Conservation (phyloP, 1,140 invertebrate genomes). For the Papilio aristodemus region DNA sequence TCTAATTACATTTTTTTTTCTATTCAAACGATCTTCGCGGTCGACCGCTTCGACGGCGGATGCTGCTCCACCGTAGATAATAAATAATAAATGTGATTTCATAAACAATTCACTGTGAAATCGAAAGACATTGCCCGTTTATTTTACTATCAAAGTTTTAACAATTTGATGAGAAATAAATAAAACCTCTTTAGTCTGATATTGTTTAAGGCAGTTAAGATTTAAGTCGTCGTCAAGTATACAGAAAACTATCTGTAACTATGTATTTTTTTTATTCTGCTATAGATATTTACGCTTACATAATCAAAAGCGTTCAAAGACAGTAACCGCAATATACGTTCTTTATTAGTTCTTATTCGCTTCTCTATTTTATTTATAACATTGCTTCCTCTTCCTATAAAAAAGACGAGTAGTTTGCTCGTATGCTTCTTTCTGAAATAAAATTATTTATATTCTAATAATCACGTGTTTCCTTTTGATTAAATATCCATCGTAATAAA, state of each 20-base stretch:
- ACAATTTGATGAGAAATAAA: constrained; percentile 22
- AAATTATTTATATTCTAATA: background rate
- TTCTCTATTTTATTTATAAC: too few species aligned
- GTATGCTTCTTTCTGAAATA: too few species aligned
- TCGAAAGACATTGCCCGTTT: constrained; percentile 27
- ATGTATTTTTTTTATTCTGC: too few species aligned
- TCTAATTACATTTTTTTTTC: constrained; percentile 8
- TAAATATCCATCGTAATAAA: background rate
- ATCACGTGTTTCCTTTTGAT: background rate
- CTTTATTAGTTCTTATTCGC: too few species aligned
- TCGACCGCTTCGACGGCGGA: constrained; percentile 31
- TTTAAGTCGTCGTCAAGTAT: too few species aligned
- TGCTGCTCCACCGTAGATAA: constrained; percentile 30
- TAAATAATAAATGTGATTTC: constrained; percentile 39
- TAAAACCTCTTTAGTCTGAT: background rate
- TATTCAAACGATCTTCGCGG: constrained; percentile 28
- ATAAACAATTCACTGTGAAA: constrained; percentile 33
- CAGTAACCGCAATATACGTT: too few species aligned
- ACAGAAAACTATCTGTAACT: too few species aligned
- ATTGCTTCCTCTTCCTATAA: too few species aligned
- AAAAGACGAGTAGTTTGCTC: too few species aligned
- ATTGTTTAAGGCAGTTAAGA: background rate
- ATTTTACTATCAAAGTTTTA: constrained; percentile 21
- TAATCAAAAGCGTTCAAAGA: too few species aligned
- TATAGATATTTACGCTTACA: too few species aligned